Evolutionary conservation across 2,888 invertebrate species (phyloP), one percentile per base, ranked within the genome.

Genomic region (Spisula solida): DNA sequence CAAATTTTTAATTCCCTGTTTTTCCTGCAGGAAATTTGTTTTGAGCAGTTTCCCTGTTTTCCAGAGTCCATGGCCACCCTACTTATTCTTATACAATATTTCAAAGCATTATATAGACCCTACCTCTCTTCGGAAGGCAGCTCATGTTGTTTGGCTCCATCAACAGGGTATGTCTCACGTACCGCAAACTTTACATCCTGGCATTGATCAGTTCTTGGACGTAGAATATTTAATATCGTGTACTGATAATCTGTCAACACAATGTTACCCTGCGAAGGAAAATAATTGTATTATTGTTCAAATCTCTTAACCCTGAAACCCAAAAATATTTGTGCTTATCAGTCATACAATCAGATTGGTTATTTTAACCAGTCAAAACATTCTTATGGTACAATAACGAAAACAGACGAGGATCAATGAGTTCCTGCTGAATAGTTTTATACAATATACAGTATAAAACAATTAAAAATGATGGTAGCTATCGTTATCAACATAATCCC

Each of bases 151-250:
- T 95, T 95, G n/a, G 95, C 96, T 16, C 91, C 85, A 25, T 94
- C 94, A 14, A 96, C 81, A 66, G 96, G 96, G 97, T 99, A 99
- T 95, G 98, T 98, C 96, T 99, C 99, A 95, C 98, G 98, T 0
- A 99, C 99, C 80, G 98, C 98, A 97, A 99, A 98, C 94, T 98
- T 98, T 87, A 97, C 97, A 94, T 98, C 98, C 95, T 99, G 99
- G 2, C 98, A 96, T 82, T 96, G 98, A 96, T 99, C 99, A 1
- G 95, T 96, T 94, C 99, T 98, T 0, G 99, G 99, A 66, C 99
- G 97, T 2, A 99, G 97, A n/a, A 99, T 98, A 97, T 99, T 98
- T 16, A 99, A 97, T 95, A 99, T 99, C 0, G 97, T 98, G 97
- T 98, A 98, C 93, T 99, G 98, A 95, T 97, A 97, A 97, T 99